Conservation (phyloP, 2,888 invertebrate genomes). For the Leptogaster cylindrica region DNA sequence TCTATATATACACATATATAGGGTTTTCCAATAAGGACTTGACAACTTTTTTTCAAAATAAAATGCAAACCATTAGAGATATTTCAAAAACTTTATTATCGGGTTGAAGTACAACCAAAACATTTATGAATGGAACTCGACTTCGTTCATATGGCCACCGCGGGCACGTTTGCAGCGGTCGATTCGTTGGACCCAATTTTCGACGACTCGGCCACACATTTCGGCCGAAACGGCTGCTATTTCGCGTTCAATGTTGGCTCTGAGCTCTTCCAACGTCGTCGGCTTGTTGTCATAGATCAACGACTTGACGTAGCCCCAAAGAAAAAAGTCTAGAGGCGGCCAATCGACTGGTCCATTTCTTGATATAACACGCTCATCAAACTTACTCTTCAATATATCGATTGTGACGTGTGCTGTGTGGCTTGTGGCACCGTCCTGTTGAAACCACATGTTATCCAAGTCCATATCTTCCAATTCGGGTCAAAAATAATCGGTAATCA, state of each 20-base stretch:
- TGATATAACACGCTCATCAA: constrained; percentile 23
- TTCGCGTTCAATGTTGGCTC: constrained; percentile 30
- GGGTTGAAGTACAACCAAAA: background rate
- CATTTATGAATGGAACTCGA: constrained; percentile 3
- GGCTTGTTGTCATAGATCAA: too few species aligned
- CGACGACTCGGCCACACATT: constrained; percentile 1
- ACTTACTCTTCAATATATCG: background rate
- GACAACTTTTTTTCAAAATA: too few species aligned
- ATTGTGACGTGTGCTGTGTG: background rate
- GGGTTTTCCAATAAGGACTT: too few species aligned
- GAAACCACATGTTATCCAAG: background rate
- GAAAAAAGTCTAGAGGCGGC: too few species aligned
- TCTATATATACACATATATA: too few species aligned
- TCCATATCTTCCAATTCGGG: background rate
- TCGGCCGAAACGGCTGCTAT: constrained; percentile 28
- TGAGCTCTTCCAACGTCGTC: too few species aligned
- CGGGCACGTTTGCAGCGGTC: constrained; percentile 5
- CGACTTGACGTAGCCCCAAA: too few species aligned
- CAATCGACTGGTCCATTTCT: too few species aligned
- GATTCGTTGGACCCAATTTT: constrained; percentile 19
- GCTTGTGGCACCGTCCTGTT: background rate
- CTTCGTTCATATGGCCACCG: constrained; percentile 7
- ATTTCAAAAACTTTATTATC: too few species aligned
- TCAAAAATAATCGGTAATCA: too few species aligned
- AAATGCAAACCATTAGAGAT: background rate